Percentiles rank a stretch among this genome's conserved stretches.
Evolutionary conservation across 2,113 vertebrate genomes (phyloP).

Genomic region (Penelope pileata): DNA sequence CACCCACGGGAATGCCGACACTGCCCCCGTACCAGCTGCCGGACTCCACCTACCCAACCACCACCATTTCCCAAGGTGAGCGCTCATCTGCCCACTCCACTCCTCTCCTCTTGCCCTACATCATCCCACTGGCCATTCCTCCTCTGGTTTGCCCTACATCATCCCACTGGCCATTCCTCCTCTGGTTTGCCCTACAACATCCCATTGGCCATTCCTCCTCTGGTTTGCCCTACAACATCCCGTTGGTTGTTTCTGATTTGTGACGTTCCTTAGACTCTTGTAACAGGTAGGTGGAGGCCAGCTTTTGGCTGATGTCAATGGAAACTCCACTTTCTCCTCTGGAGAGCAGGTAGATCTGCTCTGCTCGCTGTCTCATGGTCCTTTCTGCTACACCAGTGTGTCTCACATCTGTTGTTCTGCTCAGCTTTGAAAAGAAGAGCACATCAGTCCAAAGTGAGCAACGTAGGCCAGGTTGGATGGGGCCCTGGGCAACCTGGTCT

Average conservation of each 20-base stretch:
- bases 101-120: neutral
- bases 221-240: neutral
- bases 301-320: neutral
- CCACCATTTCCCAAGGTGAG: constrained; percentile 93
- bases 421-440: neutral
- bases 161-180: neutral
- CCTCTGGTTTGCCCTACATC: neutral
- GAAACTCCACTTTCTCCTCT: neutral
- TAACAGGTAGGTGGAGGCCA: neutral
- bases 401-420: neutral
- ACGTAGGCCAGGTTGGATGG: neutral
- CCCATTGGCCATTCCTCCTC: neutral
- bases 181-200: neutral
- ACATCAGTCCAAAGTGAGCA: neutral
- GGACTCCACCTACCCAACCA: constrained; percentile 89
- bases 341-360: neutral
- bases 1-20: constrained; percentile 91
- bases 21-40: constrained; percentile 95
- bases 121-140: neutral
- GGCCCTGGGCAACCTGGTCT: neutral
- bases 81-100: accelerated
- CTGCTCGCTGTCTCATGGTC: neutral
- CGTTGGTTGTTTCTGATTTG: neutral
- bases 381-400: neutral
- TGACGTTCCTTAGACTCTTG: neutral